A percentile compares a stretch with the other conserved stretches of the same genome.
Conservation (phyloP, 1,140 invertebrate genomes). For the Drosophila mauritiana region DNA sequence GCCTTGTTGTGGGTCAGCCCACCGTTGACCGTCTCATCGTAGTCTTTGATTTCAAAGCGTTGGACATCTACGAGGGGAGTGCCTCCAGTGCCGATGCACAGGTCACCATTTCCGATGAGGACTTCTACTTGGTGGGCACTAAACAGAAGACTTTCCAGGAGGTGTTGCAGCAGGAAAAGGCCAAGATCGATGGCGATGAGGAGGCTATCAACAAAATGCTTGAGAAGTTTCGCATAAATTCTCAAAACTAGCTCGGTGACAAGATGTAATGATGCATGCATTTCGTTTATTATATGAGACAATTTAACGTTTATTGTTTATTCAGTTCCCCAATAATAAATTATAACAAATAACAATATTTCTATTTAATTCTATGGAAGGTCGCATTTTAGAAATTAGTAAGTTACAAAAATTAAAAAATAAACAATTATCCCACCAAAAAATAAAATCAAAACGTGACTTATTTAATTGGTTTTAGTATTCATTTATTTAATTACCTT, state of each 20-base stretch:
- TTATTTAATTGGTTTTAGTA: constrained; percentile 66
- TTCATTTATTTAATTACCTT: constrained; percentile 79
- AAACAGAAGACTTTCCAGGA: constrained; percentile 73
- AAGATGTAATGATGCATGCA: not conserved
- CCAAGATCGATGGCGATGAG: constrained; percentile 67
- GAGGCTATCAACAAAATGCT: constrained; percentile 77
- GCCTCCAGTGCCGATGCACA: constrained; percentile 58
- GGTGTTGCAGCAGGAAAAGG: constrained; percentile 64
- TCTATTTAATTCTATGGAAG: not conserved
- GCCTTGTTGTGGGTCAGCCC: not conserved
- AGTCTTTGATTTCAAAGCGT: constrained; percentile 84
- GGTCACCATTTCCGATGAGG: constrained; percentile 74
- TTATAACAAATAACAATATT: not conserved
- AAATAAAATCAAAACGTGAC: not conserved
- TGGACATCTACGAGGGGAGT: constrained; percentile 79
- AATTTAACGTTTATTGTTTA: not conserved
- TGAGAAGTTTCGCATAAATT: constrained; percentile 74
- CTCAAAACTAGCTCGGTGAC: constrained; percentile 32
- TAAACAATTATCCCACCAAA: too few relatives aligned
- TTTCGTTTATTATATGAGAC: not conserved
- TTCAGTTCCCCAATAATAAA: not conserved
- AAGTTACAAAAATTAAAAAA: not conserved
- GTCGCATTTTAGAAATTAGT: too few relatives aligned
- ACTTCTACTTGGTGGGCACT: constrained; percentile 77
- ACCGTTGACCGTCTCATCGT: constrained; percentile 51